Percentiles rank a stretch among this genome's conserved stretches.
Evolutionary conservation across 2,888 invertebrate genomes (phyloP).

Genomic region (Melanargia galathea): DNA sequence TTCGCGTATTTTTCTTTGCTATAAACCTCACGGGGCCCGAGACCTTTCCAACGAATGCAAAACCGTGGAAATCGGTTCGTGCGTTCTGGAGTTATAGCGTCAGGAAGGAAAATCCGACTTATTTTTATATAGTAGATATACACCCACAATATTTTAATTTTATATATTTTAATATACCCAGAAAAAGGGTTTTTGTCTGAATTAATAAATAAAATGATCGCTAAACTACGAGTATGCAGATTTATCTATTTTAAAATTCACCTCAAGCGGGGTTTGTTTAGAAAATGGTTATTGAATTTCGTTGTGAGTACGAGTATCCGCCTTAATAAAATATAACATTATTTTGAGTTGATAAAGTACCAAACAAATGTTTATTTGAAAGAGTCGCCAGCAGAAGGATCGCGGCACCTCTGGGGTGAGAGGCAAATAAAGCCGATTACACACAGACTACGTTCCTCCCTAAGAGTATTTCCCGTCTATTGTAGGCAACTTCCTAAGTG

Average conservation of each 20-base stretch:
- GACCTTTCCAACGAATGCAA: too few relatives aligned
- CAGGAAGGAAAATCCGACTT: too few relatives aligned
- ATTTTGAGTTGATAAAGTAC: conserved; percentile 17
- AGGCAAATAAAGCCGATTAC: conserved; percentile 72
- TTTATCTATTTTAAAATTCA: background rate
- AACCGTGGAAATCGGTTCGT: too few relatives aligned
- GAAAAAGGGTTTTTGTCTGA: background rate
- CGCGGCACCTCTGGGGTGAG: conserved; percentile 45
- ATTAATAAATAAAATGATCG: background rate
- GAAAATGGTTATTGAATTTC: conserved; percentile 10
- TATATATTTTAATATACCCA: background rate
- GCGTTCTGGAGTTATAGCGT: too few relatives aligned
- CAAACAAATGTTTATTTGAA: conserved; percentile 30
- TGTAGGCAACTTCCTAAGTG: conserved; percentile 50
- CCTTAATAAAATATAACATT: conserved; percentile 1
- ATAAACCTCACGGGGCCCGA: too few relatives aligned
- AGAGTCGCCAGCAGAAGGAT: conserved; percentile 41
- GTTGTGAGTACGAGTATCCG: conserved; percentile 14
- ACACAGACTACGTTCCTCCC: conserved; percentile 57
- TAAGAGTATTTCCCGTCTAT: conserved; percentile 55
- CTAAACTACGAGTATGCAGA: background rate
- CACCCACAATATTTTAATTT: too few relatives aligned
- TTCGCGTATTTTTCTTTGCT: too few relatives aligned
- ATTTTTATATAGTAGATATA: too few relatives aligned
- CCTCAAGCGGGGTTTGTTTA: background rate